These are phyloP conservation scores for Pampusana beccarii DNA, from an alignment of 2,113 vertebrate genomes.

Conservation along the genomic window DNA sequence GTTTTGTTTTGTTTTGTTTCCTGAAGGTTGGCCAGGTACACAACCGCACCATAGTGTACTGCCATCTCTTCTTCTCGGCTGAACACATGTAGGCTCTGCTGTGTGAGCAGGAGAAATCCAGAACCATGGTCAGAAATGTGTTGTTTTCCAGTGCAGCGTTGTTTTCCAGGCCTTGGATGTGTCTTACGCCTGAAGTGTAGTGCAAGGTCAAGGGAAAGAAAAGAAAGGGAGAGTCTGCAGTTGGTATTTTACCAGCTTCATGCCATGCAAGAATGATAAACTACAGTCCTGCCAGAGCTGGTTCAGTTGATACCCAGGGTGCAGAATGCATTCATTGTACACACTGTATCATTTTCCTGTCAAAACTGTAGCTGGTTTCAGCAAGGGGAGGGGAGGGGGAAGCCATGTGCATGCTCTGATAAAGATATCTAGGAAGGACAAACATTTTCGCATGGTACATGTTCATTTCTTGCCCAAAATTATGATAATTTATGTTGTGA, in stretches of 20 bases:
- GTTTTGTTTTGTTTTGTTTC: not conserved
- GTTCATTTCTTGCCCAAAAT: not conserved
- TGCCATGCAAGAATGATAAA: not conserved
- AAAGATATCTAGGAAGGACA: slow-evolving; percentile 44
- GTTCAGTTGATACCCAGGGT: not conserved
- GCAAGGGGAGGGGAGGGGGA: not conserved
- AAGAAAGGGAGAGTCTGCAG: not conserved
- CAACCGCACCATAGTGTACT: not conserved
- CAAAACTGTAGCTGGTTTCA: slow-evolving; percentile 12
- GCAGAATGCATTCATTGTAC: not conserved
- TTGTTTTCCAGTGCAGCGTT: not conserved
- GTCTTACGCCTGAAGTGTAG: not conserved
- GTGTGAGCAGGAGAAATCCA: not conserved
- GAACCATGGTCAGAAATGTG: not conserved
- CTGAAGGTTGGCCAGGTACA: not conserved
- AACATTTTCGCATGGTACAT: not conserved
- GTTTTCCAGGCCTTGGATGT: not conserved
- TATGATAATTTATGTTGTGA: not conserved
- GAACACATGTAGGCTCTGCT: not conserved
- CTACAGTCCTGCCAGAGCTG: slow-evolving; percentile 7
- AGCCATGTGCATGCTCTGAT: slow-evolving; percentile 33
- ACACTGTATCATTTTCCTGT: slow-evolving; percentile 16
- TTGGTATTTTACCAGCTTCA: not conserved
- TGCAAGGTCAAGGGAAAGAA: not conserved
- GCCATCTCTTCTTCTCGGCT: not conserved